Base-by-base conservation (phyloP, 2,888 invertebrate species). In the Oscheius sp. region DNA sequence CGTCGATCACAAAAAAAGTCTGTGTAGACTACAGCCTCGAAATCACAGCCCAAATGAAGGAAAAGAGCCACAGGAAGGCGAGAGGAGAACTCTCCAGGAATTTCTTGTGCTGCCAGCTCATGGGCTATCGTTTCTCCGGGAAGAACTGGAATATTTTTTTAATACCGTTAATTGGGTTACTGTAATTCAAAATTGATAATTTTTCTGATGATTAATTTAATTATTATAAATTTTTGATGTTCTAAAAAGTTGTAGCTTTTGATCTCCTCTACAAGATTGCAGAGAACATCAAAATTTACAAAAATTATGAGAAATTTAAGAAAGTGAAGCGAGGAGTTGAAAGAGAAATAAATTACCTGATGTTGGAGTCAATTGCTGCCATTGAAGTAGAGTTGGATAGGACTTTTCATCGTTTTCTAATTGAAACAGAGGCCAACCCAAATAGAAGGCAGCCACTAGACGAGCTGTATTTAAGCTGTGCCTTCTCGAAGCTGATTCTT, bases 1-100 rank as follows among this genome's bases (percentile, higher is more conserved):
- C 76, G 42, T 12, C 73, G 46, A 48, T 76, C 76, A 48, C 74
- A 71, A 55, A 76, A 76, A 42, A 74, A 71, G 45, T 76, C 76
- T 0, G 68, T 53, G 63, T 76, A 76, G 20, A 69, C 65, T n/a
- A 76, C 68, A 27, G 76, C 72, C 37, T 76, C 76, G 3, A 76
- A 65, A 2, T 74, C 45, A 33, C 50, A 46, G 15, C 70, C 57
- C 39, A 72, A 74, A 37, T 73, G 65, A 10, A 73, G 68, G 12
- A 76, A 55, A 1, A 76, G 48, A 63, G 74, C 68, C n/a, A 72
- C 74, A 0, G 76, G 76, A 34, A 76, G 73, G 23, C 74, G 68
- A 4, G 76, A 71, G 1, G 76, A 73, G 42, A 68, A 76, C 45
- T 76, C 76, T 15, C 55, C 65, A 1, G 76, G 76, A 12, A 76